A percentile compares a stretch with the other conserved stretches of the same genome.
These are phyloP conservation scores for Sclerodermus sp. DNA, from an alignment of 2,888 invertebrate species.

Conservation along the genomic window DNA sequence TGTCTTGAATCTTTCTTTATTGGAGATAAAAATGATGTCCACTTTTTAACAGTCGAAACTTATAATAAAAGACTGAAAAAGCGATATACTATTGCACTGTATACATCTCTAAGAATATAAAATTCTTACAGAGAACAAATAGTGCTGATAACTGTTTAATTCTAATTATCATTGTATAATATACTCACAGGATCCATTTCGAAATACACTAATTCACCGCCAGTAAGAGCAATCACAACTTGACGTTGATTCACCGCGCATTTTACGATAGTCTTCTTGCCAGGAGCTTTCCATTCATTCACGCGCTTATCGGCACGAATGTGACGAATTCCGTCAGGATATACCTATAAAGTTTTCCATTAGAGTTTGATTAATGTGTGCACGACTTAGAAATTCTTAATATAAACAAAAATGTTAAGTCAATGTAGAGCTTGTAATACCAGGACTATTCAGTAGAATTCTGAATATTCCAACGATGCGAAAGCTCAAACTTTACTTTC, in stretches of 20 bases:
- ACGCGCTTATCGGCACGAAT: slow-evolving; percentile 97
- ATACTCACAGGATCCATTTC: slow-evolving; percentile 96
- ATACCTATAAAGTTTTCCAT: slow-evolving; percentile 65
- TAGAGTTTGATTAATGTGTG: too few relatives aligned
- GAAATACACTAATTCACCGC: slow-evolving; percentile 97
- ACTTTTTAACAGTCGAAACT: slow-evolving; percentile 16
- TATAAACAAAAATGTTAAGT: background rate
- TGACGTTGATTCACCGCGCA: slow-evolving; percentile 98
- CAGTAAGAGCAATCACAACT: slow-evolving; percentile 96
- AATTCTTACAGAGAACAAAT: slow-evolving; percentile 47
- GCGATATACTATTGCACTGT: slow-evolving; percentile 42
- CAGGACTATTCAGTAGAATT: slow-evolving; percentile 40
- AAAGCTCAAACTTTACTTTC: slow-evolving; percentile 39
- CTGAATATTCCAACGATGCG: slow-evolving; percentile 53
- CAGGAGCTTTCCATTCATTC: slow-evolving; percentile 99
- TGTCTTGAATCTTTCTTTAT: too few relatives aligned
- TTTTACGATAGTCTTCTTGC: slow-evolving; percentile 94
- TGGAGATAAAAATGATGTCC: slow-evolving; percentile 12
- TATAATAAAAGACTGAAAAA: slow-evolving; percentile 36
- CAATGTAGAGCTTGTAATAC: slow-evolving; percentile 45
- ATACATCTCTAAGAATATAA: slow-evolving; percentile 44
- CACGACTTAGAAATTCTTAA: background rate
- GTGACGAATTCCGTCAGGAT: slow-evolving; percentile 98
- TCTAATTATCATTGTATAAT: background rate
- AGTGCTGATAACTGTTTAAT: slow-evolving; percentile 35